Conservation (phyloP, 1,140 invertebrate genomes). For the Araneus ventricosus region DNA sequence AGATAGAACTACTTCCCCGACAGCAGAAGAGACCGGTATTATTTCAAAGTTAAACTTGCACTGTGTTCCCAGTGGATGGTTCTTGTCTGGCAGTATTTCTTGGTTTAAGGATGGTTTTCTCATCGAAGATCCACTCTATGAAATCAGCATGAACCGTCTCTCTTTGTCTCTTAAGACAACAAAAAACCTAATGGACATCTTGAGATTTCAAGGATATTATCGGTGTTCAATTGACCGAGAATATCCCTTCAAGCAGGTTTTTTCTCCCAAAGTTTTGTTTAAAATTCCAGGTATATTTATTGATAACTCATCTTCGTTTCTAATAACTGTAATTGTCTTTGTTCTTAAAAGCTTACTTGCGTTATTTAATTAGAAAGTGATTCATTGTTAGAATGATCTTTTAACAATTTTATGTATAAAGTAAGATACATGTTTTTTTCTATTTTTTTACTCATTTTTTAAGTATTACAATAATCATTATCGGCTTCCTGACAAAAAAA, state of each 20-base stretch:
- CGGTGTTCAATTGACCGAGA: conserved; percentile 10
- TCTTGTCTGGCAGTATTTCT: neutral
- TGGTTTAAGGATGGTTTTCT: conserved; percentile 7
- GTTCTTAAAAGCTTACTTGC: no score
- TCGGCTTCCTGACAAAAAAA: no score
- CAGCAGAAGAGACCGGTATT: neutral
- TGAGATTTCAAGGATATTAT: conserved; percentile 35
- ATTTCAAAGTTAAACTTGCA: neutral
- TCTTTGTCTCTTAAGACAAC: neutral
- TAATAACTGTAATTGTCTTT: no score
- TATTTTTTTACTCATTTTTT: no score
- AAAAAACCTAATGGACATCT: neutral
- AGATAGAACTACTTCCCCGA: neutral
- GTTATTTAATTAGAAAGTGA: no score
- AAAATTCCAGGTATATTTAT: conserved; percentile 9
- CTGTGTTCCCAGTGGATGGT: conserved; percentile 37
- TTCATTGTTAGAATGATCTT: no score
- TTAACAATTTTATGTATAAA: no score
- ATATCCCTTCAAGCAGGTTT: neutral
- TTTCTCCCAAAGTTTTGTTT: conserved; percentile 34
- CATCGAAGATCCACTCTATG: neutral
- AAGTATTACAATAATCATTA: no score
- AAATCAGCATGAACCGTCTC: neutral
- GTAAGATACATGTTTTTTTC: no score
- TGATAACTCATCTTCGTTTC: neutral